Evolutionary conservation across 2,888 invertebrate species (phyloP), one percentile per base, ranked within the genome.

Genomic region (Harpalus rufipes): DNA sequence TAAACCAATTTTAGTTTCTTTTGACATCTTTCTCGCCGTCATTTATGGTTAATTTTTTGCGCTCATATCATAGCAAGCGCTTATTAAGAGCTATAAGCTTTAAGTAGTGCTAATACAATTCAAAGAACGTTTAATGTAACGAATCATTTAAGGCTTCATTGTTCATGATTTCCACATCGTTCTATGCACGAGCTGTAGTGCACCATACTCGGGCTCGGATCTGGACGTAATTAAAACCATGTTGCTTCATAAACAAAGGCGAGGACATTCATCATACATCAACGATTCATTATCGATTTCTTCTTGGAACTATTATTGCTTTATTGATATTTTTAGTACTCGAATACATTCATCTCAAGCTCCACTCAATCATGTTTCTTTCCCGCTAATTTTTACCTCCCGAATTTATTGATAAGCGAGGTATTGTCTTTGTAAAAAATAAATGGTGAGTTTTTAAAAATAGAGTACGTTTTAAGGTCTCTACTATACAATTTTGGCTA

Each of bases 121-220:
- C 18, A 44, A 44, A 10, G 72, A 74, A 16, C 72, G 44, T 74
- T 74, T 74, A 74, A 74, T 41, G 72, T 74, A 74, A 74, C 72
- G 72, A 74, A 74, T 74, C 72, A 74, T 74, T 74, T 18, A 41
- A 44, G 72, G 8, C 12, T 18, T 74, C 72, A 74, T 74, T 74
- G 72, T 74, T 74, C 72, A 44, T 74, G 72, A 74, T 74, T 74
- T 74, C 44, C 44, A 74, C 72, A 68, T 68, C 68, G 72, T 18
- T 18, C 18, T 18, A 14, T 78, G 78, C 78, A 78, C 78, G 58
- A 25, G 78, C 78, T 32, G 32, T 6, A 5, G 25, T 14, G 44
- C n/a, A 58, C 56, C 21, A 7, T 78, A 56, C 56, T 76, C 44
- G 56, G 44, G 4, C 16, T 74, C 5, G 78, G 56, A 58, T 58